These are phyloP conservation scores for Oceanodroma leucorhoa DNA, from an alignment of 2,797 vertebrate genomes.

Conservation along the genomic window DNA sequence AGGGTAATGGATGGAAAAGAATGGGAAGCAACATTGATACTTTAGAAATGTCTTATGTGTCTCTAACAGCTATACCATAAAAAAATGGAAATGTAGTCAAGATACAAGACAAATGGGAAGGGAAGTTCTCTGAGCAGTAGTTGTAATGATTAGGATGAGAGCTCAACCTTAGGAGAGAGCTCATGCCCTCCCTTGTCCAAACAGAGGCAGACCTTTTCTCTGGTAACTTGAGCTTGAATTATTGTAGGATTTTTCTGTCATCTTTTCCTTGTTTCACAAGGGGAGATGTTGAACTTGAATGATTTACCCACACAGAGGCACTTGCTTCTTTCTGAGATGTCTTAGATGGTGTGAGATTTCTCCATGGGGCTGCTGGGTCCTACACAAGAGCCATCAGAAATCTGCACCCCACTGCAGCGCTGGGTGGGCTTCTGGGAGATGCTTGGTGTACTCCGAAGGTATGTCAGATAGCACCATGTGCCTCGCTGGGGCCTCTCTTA, in stretches of 20 bases:
- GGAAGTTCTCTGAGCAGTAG: neutral
- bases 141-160: neutral
- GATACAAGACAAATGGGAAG: neutral
- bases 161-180: neutral
- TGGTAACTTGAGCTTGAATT: neutral
- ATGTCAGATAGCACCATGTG: neutral
- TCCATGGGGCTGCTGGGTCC: neutral
- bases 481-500: accelerated
- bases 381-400: neutral
- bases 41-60: neutral
- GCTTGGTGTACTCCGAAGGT: neutral
- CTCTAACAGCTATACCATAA: neutral
- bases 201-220: neutral
- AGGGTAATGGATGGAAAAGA: neutral
- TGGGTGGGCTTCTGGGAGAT: neutral
- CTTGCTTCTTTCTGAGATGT: neutral
- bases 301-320: neutral
- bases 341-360: neutral
- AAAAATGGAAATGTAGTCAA: neutral
- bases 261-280: neutral
- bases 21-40: neutral
- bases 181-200: neutral
- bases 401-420: accelerated
- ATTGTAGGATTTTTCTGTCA: neutral
- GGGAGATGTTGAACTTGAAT: neutral